Conservation (phyloP, 2,888 invertebrate genomes). For the Allolobophora icterica region DNA sequence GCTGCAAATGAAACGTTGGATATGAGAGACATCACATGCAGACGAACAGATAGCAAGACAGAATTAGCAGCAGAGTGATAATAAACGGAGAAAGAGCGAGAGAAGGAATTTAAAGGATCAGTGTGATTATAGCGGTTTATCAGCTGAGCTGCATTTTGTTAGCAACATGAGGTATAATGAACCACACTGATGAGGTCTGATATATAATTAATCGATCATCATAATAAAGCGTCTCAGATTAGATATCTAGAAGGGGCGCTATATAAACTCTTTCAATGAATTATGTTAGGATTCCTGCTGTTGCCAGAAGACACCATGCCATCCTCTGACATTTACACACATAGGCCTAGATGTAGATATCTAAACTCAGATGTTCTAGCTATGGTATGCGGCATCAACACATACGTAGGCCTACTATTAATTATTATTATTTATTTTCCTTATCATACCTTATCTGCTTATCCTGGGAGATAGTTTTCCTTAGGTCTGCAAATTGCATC, state of each 20-base stretch:
- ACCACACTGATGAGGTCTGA: neutral
- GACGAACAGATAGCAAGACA: neutral
- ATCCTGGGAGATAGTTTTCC: no score
- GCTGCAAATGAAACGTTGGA: slow-evolving; percentile 33
- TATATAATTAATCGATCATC: neutral
- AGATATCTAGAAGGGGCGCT: neutral
- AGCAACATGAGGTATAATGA: neutral
- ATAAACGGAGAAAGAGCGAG: neutral
- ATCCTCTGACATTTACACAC: neutral
- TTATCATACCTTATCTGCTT: no score
- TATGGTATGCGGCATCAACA: no score
- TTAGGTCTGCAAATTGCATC: no score
- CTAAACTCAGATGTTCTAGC: no score
- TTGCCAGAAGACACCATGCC: neutral
- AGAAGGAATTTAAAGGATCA: neutral
- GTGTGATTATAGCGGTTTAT: no score
- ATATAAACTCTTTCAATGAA: neutral
- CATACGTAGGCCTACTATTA: neutral
- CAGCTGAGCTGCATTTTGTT: neutral
- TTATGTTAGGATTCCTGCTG: neutral
- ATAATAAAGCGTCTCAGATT: neutral
- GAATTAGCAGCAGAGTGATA: neutral
- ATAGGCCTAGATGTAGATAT: neutral
- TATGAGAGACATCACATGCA: neutral
- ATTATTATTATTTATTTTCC: neutral